Evolutionary conservation across 2,797 vertebrate species (phyloP).

Genomic region (Takifugu rubripes): DNA sequence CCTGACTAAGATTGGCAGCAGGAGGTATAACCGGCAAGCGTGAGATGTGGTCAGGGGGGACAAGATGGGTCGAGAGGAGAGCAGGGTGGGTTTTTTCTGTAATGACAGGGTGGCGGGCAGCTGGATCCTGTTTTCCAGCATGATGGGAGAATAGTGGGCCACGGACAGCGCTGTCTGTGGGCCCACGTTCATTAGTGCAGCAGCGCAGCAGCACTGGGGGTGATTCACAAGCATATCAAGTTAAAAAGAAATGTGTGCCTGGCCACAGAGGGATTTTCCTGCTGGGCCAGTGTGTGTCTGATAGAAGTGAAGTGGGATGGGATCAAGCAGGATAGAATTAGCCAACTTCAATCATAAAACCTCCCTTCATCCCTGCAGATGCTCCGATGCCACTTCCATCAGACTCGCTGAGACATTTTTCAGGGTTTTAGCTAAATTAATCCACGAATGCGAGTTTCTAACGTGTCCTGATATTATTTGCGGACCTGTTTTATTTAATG

Average conservation of each 20-base stretch:
- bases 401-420: conserved; percentile 23
- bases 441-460: conserved; percentile 12
- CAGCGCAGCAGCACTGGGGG: conserved; percentile 63
- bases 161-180: conserved; percentile 64
- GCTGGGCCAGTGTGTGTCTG: conserved; percentile 38
- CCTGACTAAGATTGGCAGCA: conserved; percentile 46
- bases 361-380: conserved; percentile 38
- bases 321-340: conserved; percentile 60
- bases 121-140: conserved; percentile 77
- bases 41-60: conserved; percentile 60
- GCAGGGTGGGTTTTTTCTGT: conserved; percentile 48
- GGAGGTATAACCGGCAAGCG: conserved; percentile 35
- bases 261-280: conserved; percentile 75
- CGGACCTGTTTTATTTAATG: conserved; percentile 43
- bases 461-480: conserved; percentile 51
- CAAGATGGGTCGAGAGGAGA: conserved; percentile 50
- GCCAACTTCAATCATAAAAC: conserved; percentile 60
- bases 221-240: conserved; percentile 80
- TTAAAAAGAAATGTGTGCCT: conserved; percentile 71
- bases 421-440: conserved; percentile 8
- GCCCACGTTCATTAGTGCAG: conserved; percentile 74
- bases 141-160: conserved; percentile 58
- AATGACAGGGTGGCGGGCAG: conserved; percentile 72
- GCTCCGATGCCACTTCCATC: conserved; percentile 38
- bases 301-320: conserved; percentile 34